Evolutionary conservation across 2,888 invertebrate genomes (phyloP).

Genomic region (Epirrita christyi): DNA sequence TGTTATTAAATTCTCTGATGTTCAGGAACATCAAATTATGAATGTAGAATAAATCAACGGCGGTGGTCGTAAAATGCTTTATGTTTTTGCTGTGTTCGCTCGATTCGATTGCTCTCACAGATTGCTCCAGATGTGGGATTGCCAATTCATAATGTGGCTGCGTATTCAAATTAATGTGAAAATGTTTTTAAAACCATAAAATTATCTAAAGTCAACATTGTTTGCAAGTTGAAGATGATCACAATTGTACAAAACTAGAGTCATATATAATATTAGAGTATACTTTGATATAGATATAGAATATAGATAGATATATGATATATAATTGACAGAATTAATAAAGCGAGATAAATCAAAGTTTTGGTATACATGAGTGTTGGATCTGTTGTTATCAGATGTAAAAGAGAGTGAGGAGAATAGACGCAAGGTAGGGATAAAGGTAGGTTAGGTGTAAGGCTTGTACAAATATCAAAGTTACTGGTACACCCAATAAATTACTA

Average conservation of each 20-base stretch:
- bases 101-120: constrained; percentile 72
- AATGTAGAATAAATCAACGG: constrained; percentile 82
- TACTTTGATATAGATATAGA: too few relatives aligned
- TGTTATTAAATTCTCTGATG: constrained; percentile 82
- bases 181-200: background rate
- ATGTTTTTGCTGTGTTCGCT: constrained; percentile 79
- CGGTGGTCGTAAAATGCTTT: constrained; percentile 80
- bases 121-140: constrained; percentile 73
- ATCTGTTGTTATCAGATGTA: too few relatives aligned
- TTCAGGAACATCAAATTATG: constrained; percentile 83
- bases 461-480: too few relatives aligned
- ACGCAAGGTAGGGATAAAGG: too few relatives aligned
- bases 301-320: too few relatives aligned
- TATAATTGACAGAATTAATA: too few relatives aligned
- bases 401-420: too few relatives aligned
- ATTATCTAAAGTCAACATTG: background rate
- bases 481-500: too few relatives aligned
- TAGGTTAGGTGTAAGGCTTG: too few relatives aligned
- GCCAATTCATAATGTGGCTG: constrained; percentile 60
- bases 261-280: too few relatives aligned
- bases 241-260: background rate
- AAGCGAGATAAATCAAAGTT: too few relatives aligned
- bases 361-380: too few relatives aligned
- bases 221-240: background rate
- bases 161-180: constrained; percentile 53